Percentiles rank a stretch among this genome's conserved stretches.
Evolutionary conservation across 2,888 invertebrate species (phyloP).

Genomic region (Diploptera punctata): DNA sequence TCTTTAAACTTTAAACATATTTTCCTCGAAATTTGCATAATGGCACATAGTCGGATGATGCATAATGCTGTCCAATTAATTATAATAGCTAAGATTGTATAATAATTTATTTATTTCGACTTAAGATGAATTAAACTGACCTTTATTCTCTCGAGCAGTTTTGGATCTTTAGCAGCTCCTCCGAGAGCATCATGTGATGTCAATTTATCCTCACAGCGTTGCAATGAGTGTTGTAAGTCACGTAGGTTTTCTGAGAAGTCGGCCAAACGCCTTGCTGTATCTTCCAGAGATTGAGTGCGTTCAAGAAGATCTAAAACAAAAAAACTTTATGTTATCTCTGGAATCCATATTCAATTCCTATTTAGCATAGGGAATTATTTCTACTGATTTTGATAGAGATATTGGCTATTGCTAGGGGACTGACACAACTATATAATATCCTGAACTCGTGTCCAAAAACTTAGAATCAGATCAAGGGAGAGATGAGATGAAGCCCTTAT

Average conservation of each 20-base stretch:
- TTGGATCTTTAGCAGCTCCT: conserved; percentile 80
- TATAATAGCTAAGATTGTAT: background rate
- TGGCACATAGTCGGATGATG: too few species aligned
- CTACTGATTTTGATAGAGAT: too few species aligned
- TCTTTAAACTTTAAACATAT: too few species aligned
- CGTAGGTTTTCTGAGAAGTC: conserved; percentile 86
- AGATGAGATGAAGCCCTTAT: too few species aligned
- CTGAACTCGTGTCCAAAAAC: too few species aligned
- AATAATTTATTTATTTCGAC: background rate
- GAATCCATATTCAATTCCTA: too few species aligned
- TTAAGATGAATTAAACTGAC: conserved; percentile 52
- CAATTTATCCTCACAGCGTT: conserved; percentile 87
- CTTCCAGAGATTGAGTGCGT: conserved; percentile 81
- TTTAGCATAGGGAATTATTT: too few species aligned
- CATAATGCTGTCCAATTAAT: background rate
- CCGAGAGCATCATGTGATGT: conserved; percentile 76
- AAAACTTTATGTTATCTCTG: too few species aligned
- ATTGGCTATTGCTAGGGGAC: too few species aligned
- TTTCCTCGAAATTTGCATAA: too few species aligned
- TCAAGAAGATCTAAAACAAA: conserved; percentile 65
- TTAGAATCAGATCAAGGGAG: too few species aligned
- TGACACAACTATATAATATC: too few species aligned
- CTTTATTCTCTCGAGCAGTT: conserved; percentile 84
- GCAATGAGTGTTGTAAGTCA: conserved; percentile 83
- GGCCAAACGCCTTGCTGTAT: conserved; percentile 78